phyloP scores from a whole-genome alignment of 2,797 vertebrate genomes.

The Catharus ustulatus region DNA sequence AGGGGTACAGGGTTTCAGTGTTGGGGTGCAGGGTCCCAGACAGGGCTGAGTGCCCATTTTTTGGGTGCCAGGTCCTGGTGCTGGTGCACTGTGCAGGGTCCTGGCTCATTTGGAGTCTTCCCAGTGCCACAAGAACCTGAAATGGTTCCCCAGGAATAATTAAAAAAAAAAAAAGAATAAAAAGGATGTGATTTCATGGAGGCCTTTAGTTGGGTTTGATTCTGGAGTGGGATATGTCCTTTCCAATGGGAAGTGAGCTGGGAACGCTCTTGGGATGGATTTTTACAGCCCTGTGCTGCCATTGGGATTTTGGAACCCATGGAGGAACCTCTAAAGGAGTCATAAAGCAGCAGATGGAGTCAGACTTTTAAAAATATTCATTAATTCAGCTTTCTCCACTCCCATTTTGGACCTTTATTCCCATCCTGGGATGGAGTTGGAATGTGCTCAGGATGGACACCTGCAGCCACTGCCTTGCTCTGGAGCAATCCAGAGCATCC shows the following conservation, averaged over 20 bases:
- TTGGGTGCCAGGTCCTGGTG: too few species aligned
- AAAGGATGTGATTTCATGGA: background rate
- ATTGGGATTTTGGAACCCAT: background rate
- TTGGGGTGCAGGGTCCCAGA: too few species aligned
- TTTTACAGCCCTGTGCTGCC: background rate
- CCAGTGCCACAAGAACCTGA: background rate
- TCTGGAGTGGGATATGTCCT: background rate
- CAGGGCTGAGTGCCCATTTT: too few species aligned
- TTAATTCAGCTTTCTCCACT: accelerated
- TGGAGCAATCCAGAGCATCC: background rate
- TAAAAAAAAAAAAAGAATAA: background rate
- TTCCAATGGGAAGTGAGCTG: background rate
- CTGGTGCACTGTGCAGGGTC: background rate
- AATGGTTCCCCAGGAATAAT: background rate
- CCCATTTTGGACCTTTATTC: background rate
- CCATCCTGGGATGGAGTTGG: background rate
- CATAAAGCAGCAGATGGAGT: background rate
- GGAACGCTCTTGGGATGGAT: background rate
- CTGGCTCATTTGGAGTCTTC: background rate
- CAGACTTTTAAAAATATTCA: background rate
- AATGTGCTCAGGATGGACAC: background rate
- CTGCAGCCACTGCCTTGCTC: background rate
- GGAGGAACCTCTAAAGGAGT: background rate
- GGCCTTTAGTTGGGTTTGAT: background rate
- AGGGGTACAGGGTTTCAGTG: too few species aligned